Base-by-base conservation (phyloP, 1,140 invertebrate genomes). In the Dinoponera quadriceps region DNA sequence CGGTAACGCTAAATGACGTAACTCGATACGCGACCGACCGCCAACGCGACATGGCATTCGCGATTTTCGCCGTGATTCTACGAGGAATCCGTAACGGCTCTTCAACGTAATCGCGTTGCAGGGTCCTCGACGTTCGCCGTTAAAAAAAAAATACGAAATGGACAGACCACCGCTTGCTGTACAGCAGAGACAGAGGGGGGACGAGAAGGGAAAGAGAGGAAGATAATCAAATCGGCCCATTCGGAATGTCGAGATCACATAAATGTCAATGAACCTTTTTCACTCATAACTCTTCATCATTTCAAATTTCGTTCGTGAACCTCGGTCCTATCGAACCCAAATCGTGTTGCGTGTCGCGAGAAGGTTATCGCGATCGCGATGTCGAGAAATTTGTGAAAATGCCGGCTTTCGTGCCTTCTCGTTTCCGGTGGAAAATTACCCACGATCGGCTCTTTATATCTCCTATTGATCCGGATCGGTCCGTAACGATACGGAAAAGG, bases 361-460 rank as follows among this genome's bases (percentile, higher is more conserved):
- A 71, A 71, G 11, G 38, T 71, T 80, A 33, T 9, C 25, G 22
- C 13, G 51, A 57, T 69, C 49, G 51, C 33, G 16, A 48, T 71
- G 44, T 78, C n/a, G 25, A 16, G 66, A 69, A 57, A 59, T 33
- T 69, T 20, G 13, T 57, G 22, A 71, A 78, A 80, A 48, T 57
- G 29, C 13, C 48, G 1, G 63, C 33, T 65, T 57, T 57, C 57
- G n/a, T 4, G 16, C 51, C n/a, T 59, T 80, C 22, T 25, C 57
- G 69, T 69, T 80, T 16, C 20, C 25, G 44, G 33, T 65, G 33
- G 22, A 44, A 80, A 80, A 69, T 78, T 78, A 69, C 51, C 2
- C 33, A 68, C 57, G 54, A 48, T n/a, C 51, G 20, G 51, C 9
- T 77, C 27, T 13, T 49, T 20, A 18, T 65, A 51, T 44, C 33